Evolutionary conservation across 2,797 vertebrate genomes (phyloP), one percentile per base, ranked within the genome.

Genomic region (Characodon lateralis): DNA sequence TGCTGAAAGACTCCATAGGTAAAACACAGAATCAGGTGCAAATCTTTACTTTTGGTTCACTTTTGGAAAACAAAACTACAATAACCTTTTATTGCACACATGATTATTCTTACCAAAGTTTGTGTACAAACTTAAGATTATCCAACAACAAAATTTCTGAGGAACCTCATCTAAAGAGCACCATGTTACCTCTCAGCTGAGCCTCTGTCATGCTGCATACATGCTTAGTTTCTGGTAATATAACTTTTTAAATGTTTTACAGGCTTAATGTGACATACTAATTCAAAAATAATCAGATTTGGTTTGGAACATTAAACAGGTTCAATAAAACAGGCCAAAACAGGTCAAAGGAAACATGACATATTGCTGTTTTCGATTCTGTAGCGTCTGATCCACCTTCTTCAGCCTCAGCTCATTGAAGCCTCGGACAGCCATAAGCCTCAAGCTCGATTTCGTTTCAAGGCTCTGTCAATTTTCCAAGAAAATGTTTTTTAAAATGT

Each of bases 1-100:
- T 98, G 73, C 95, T 99, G 28, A 97, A 96, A 87, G 96, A 93
- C 86, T 96, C 95, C 87, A 96, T 98, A n/a, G 96, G 98, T 98
- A 92, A 91, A 93, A 71, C 26, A 46, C 58, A 73, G 70, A 41
- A 5, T 7, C 66, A 72, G 3, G 28, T 7, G 75, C 59, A 74
- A 22, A 22, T 26, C 8, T 61, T 55, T 74, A 28, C 12, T 50
- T n/a, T 22, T 41, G 0, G 2, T 35, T 61, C 10, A 16, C 14
- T 53, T 35, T 59, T 20, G 6, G 46, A 18, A 61, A 24, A 5
- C 7, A 74, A 31, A 13, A 22, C 26, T 31, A 14, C 14, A 59
- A 24, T 3, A 43, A 46, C 28, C 6, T 41, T n/a, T 71, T 51
- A 71, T 14, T 51, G 26, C 20, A 28, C 14, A 31, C 18, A 20